Base-by-base conservation (phyloP, 1,140 invertebrate species). In the Sycophila sp. region DNA sequence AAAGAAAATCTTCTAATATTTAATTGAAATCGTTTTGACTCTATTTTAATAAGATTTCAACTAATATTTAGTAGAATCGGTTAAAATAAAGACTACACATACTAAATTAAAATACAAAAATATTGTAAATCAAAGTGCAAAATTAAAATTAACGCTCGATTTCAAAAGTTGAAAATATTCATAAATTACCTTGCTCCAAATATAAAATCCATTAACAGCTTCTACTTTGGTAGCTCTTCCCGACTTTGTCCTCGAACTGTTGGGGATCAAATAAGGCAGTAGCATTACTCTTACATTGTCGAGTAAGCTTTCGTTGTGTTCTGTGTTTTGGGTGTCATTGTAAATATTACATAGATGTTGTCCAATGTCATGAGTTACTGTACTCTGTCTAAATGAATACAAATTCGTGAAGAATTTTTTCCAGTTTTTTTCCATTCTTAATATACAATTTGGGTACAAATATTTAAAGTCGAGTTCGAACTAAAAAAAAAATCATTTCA, bases 111-210 rank as follows among this genome's bases (percentile, higher is more conserved):
- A n/a, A n/a, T n/a, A n/a, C n/a, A n/a, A n/a, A n/a, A n/a, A n/a
- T n/a, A n/a, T n/a, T n/a, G n/a, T n/a, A n/a, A n/a, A n/a, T n/a
- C n/a, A n/a, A n/a, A n/a, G n/a, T n/a, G n/a, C n/a, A n/a, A n/a
- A n/a, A n/a, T n/a, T n/a, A n/a, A n/a, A n/a, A n/a, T n/a, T n/a
- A n/a, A n/a, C n/a, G n/a, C n/a, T n/a, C n/a, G n/a, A n/a, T n/a
- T n/a, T n/a, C n/a, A 26, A 7, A 4, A 51, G 28, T 2, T 26
- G 4, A 2, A 26, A 51, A 26, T 26, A 51, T 24, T 51, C 47
- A 26, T 19, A 47, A 47, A n/a, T 47, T 51, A 51, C 47, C 47
- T 51, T 51, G 47, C 47, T 11, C 47, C 47, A 51, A 26, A 51
- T 51, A 26, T 51, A 51, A 51, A 51, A 22, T 2, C 22, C 47